Evolutionary conservation across 1,140 invertebrate genomes (phyloP), one percentile per base, ranked within the genome.

Genomic region (Augochlora pura): DNA sequence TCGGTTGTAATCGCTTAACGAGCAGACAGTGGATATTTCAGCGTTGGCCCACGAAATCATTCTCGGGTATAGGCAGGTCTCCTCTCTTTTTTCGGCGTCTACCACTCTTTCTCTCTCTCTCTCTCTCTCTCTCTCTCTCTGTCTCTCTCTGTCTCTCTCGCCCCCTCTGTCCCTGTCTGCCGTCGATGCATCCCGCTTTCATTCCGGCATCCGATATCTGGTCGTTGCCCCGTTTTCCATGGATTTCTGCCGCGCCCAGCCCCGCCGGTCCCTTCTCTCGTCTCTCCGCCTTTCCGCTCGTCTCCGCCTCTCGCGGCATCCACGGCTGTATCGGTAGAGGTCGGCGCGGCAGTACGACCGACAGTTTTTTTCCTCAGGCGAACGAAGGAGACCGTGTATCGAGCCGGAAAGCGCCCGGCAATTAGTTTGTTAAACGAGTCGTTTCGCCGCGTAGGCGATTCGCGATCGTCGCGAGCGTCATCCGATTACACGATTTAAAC

Each of bases 1-100:
- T 68, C 62, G 42, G 23, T 42, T 25, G 63, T 79, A 69, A 82
- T 83, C 85, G 69, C 60, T 78, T 86, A 86, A 86, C 84, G 77
- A 86, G 82, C 75, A 83, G 76, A 86, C 84, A 85, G 72, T 69
- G 81, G 73, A 82, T 77, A 82, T 86, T 86, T 83, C 74, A 74
- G 64, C 83, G 79, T 73, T 72, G 73, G 62, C 70, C 80, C 75
- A 60, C 83, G 82, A 82, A 85, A 82, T 81, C 75, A 79, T 77
- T 52, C 75, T 57, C 60, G 83, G 83, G 77, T 69, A 72, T 62
- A 67, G 80, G 77, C 65, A 82, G 71, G 42, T 77, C 18, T 57
- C n/a, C 16, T 62, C 67, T 74, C 81, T 80, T 84, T 81, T 60
- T 54, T 52, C 71, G 14, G 3, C 42, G 18, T 38, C 52, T n/a